phyloP scores from a whole-genome alignment of 2,797 vertebrate species.

The Protosalanx chinensis region DNA sequence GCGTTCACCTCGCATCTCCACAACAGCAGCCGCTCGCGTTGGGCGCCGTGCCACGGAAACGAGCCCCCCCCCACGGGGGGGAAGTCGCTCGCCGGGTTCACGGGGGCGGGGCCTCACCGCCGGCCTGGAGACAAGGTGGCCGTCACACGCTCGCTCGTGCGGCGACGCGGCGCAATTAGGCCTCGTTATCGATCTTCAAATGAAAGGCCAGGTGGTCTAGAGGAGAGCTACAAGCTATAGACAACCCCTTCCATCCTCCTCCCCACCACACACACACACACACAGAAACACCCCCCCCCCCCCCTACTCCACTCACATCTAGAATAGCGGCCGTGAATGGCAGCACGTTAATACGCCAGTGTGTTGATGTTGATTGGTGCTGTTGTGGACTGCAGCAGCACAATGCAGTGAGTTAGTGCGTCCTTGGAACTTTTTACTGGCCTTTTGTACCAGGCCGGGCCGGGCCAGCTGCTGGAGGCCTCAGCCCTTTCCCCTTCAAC shows the following conservation, averaged over 20 bases:
- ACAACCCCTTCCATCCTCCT: conserved; percentile 20
- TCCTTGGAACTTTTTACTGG: conserved; percentile 11
- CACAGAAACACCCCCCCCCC: background rate
- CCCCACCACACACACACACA: background rate
- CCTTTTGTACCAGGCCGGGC: background rate
- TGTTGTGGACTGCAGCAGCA: conserved; percentile 14
- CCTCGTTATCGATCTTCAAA: conserved; percentile 65
- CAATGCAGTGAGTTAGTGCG: conserved; percentile 20
- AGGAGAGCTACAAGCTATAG: background rate
- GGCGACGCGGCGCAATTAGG: conserved; percentile 52
- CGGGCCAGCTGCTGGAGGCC: conserved; percentile 45
- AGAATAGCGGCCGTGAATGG: conserved; percentile 45
- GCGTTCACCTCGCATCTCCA: too few species aligned
- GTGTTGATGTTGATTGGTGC: conserved; percentile 37
- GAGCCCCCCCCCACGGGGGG: too few species aligned
- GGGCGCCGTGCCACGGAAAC: too few species aligned
- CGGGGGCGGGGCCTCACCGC: too few species aligned
- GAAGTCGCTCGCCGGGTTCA: too few species aligned
- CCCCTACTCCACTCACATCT: background rate
- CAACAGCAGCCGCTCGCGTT: too few species aligned
- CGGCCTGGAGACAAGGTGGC: too few species aligned
- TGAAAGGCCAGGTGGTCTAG: conserved; percentile 65
- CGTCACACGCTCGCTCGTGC: conserved; percentile 43
- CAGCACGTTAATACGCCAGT: conserved; percentile 26
- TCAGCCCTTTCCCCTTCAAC: conserved; percentile 24